Percentiles rank a stretch among this genome's conserved stretches.
These are phyloP conservation scores for Bombus terrestris DNA, from an alignment of 1,140 invertebrate genomes.

Conservation along the genomic window DNA sequence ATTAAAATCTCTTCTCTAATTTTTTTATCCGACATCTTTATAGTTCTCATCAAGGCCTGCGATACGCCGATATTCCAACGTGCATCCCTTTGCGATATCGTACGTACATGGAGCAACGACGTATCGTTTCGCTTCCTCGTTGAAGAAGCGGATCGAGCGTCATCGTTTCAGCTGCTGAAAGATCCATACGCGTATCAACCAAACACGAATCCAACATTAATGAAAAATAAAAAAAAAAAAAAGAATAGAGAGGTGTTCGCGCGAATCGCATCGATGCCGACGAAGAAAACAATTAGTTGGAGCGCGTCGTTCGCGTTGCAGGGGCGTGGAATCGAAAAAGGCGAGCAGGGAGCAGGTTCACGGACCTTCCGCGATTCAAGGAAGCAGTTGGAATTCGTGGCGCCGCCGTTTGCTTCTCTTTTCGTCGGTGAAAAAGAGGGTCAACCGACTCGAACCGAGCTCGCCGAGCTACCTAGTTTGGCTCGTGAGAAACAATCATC, in stretches of 20 bases:
- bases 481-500: constrained; percentile 70
- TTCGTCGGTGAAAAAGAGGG: constrained; percentile 45
- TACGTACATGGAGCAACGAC: too few species aligned
- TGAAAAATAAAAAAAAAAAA: not conserved
- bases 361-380: constrained; percentile 52
- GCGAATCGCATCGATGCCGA: not conserved
- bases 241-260: too few species aligned
- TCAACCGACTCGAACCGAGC: constrained; percentile 43
- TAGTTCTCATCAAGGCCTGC: not conserved
- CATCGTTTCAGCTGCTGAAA: not conserved
- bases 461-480: constrained; percentile 66
- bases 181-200: too few species aligned
- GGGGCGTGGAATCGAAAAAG: constrained; percentile 2
- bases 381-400: constrained; percentile 54
- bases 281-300: not conserved
- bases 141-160: rapidly evolving
- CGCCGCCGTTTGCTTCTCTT: constrained; percentile 48
- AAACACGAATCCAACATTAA: not conserved
- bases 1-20: not conserved
- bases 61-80: too few species aligned
- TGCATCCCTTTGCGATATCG: rapidly evolving
- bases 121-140: too few species aligned
- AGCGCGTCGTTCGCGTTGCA: not conserved
- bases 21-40: not conserved
- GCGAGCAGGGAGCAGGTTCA: not conserved